phyloP scores from a whole-genome alignment of 2,888 invertebrate species.

The Meloe dianella region DNA sequence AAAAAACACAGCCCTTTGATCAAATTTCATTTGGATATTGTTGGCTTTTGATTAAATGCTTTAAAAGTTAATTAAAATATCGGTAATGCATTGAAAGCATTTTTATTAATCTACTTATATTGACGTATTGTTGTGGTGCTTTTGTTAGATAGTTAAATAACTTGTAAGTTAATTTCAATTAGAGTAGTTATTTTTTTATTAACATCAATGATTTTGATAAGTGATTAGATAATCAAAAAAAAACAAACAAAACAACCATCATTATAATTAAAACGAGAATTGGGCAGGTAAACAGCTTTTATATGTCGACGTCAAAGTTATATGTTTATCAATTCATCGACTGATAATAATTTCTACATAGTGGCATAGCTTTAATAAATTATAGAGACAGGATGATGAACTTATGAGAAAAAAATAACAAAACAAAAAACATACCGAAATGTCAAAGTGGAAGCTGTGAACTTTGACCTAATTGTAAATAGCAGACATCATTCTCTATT shows the following conservation, averaged over 20 bases:
- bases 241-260: no score
- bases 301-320: neutral
- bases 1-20: neutral
- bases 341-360: neutral
- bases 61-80: neutral
- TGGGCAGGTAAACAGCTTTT: slow-evolving; percentile 1
- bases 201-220: neutral
- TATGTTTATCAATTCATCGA: neutral
- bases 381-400: neutral
- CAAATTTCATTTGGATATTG: neutral
- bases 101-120: neutral
- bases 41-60: neutral
- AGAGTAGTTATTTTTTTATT: neutral
- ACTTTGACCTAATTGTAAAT: slow-evolving; percentile 1
- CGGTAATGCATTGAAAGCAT: neutral
- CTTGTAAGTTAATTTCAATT: neutral
- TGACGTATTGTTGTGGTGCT: neutral
- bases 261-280: neutral
- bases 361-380: neutral
- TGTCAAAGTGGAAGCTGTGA: neutral
- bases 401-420: no score
- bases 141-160: neutral
- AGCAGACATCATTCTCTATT: neutral
- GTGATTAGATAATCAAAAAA: neutral
- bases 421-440: neutral